Evolutionary conservation across 2,113 vertebrate genomes (phyloP).

Genomic region (Bombycilla garrulus): DNA sequence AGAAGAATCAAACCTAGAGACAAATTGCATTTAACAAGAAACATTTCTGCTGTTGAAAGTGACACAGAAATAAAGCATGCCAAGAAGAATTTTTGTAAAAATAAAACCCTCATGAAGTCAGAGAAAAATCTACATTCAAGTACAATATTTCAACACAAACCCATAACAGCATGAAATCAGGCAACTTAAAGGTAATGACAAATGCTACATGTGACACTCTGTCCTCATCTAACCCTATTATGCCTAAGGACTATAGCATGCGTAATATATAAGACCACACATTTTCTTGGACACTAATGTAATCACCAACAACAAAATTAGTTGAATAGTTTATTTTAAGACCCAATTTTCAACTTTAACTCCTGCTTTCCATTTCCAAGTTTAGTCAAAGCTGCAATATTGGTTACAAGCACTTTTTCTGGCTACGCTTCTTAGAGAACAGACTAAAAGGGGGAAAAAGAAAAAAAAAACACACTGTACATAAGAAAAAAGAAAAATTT

Average conservation of each 20-base stretch:
- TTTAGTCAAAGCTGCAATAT: background rate
- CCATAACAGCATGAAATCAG: background rate
- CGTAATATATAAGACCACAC: background rate
- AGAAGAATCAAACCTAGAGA: background rate
- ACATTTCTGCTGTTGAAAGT: background rate
- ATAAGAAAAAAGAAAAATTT: background rate
- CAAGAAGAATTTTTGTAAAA: background rate
- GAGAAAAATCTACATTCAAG: background rate
- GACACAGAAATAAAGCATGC: background rate
- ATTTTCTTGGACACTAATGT: slow-evolving; percentile 7
- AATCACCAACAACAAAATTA: slow-evolving; percentile 5
- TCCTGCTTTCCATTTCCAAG: background rate
- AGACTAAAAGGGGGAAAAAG: background rate
- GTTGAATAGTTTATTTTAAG: background rate
- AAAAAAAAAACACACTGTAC: background rate
- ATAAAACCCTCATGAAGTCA: background rate
- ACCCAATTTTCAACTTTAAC: background rate
- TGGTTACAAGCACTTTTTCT: background rate
- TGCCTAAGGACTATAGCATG: background rate
- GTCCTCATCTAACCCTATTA: slow-evolving; percentile 9
- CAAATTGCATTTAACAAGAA: background rate
- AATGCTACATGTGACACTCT: background rate
- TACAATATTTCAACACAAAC: background rate
- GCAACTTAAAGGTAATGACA: slow-evolving; percentile 33
- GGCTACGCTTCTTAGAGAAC: background rate